These are phyloP conservation scores for Glossosoma conforme DNA, from an alignment of 1,140 invertebrate species.

Conservation along the genomic window DNA sequence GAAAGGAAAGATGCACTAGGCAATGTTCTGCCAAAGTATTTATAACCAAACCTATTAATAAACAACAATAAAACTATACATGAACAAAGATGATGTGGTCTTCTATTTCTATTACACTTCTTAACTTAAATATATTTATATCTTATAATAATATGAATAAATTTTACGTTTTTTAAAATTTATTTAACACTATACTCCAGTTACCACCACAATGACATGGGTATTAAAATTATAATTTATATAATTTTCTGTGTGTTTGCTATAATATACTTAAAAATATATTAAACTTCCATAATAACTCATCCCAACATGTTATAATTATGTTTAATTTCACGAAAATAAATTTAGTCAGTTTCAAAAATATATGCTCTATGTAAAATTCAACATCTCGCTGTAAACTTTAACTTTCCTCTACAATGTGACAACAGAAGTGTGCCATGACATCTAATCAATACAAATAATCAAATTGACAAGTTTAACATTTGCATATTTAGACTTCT, in stretches of 20 bases:
- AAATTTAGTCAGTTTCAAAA: too few species aligned
- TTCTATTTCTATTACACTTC: slow-evolving; percentile 16
- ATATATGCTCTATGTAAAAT: too few species aligned
- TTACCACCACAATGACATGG: background rate
- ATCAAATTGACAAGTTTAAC: too few species aligned
- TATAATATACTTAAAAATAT: too few species aligned
- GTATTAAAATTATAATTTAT: slow-evolving; percentile 2
- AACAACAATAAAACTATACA: slow-evolving; percentile 27
- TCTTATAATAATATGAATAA: slow-evolving; percentile 22
- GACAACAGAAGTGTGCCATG: background rate
- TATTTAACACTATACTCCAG: background rate
- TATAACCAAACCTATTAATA: slow-evolving; percentile 23
- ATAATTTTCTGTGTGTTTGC: background rate
- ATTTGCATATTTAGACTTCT: too few species aligned
- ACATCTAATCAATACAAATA: too few species aligned
- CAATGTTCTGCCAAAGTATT: background rate
- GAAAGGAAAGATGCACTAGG: slow-evolving; percentile 1
- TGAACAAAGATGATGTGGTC: slow-evolving; percentile 31
- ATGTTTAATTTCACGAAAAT: too few species aligned
- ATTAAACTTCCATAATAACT: too few species aligned
- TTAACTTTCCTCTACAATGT: background rate
- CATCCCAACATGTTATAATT: too few species aligned
- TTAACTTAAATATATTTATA: slow-evolving; percentile 19
- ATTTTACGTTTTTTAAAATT: slow-evolving; percentile 5
- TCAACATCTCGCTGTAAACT: too few species aligned